A percentile compares a stretch with the other conserved stretches of the same genome.
Conservation (phyloP, 1,140 invertebrate species). For the Drosophila insularis region DNA sequence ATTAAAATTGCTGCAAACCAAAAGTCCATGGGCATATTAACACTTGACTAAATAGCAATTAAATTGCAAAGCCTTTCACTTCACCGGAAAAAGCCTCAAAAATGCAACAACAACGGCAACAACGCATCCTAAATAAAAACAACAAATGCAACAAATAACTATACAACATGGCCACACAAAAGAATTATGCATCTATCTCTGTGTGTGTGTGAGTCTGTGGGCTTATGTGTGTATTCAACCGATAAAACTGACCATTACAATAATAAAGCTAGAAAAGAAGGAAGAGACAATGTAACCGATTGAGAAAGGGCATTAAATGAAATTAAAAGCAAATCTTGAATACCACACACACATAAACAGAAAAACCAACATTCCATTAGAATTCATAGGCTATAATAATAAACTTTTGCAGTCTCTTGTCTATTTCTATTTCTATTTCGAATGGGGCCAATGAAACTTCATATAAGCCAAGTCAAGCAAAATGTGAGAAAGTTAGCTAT, state of each 20-base stretch:
- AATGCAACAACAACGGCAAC: conserved; percentile 38
- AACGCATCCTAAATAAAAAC: conserved; percentile 40
- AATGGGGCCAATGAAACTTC: conserved; percentile 28
- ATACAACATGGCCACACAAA: conserved; percentile 6
- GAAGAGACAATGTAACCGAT: not conserved
- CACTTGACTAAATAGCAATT: conserved; percentile 75
- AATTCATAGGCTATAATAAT: conserved; percentile 33
- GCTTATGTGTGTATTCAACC: conserved; percentile 44
- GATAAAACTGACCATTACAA: conserved; percentile 37
- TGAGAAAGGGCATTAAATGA: conserved; percentile 11
- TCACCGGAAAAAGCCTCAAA: conserved; percentile 25
- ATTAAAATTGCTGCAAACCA: conserved; percentile 44
- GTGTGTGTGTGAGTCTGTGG: conserved; percentile 4
- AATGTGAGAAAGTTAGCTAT: conserved; percentile 13
- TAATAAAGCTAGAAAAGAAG: conserved; percentile 17
- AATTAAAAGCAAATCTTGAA: conserved; percentile 43
- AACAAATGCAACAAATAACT: conserved; percentile 37
- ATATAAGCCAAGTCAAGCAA: conserved; percentile 21
- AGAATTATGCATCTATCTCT: conserved; percentile 6
- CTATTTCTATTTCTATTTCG: not conserved
- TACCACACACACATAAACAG: not conserved
- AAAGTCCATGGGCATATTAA: conserved; percentile 55
- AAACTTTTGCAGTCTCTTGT: not conserved
- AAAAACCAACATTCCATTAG: conserved; percentile 41
- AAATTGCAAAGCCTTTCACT: conserved; percentile 33